phyloP scores from a whole-genome alignment of 2,797 vertebrate genomes.

The Pteronotus mesoamericanus region DNA sequence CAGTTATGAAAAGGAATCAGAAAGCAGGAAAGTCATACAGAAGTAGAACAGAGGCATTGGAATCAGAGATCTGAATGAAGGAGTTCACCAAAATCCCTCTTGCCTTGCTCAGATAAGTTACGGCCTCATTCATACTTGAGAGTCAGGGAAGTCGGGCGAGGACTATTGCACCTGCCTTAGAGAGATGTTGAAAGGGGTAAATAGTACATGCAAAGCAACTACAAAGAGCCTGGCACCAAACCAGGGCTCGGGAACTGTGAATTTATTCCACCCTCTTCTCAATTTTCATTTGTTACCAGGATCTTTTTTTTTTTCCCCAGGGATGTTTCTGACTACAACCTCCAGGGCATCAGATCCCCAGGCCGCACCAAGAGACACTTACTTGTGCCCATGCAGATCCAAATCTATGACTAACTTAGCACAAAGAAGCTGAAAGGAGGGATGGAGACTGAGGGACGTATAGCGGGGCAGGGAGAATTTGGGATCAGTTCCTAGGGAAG shows the following conservation, averaged over 20 bases:
- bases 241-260: background rate
- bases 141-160: too few species aligned
- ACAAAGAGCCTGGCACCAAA: background rate
- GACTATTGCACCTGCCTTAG: background rate
- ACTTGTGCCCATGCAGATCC: background rate
- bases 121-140: background rate
- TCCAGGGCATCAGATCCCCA: too few species aligned
- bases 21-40: background rate
- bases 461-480: background rate
- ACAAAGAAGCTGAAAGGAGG: background rate
- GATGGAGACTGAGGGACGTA: too few species aligned
- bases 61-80: background rate
- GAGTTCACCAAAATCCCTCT: background rate
- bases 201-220: background rate
- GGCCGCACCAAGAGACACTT: background rate
- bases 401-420: background rate
- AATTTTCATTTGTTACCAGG: background rate
- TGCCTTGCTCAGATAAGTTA: background rate
- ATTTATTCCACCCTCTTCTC: background rate
- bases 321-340: background rate
- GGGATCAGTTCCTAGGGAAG: background rate
- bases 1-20: background rate
- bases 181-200: background rate
- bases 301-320: rapidly evolving
- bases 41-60: background rate